phyloP scores from a whole-genome alignment of 2,888 invertebrate species.

The Thymelicus sylvestris region DNA sequence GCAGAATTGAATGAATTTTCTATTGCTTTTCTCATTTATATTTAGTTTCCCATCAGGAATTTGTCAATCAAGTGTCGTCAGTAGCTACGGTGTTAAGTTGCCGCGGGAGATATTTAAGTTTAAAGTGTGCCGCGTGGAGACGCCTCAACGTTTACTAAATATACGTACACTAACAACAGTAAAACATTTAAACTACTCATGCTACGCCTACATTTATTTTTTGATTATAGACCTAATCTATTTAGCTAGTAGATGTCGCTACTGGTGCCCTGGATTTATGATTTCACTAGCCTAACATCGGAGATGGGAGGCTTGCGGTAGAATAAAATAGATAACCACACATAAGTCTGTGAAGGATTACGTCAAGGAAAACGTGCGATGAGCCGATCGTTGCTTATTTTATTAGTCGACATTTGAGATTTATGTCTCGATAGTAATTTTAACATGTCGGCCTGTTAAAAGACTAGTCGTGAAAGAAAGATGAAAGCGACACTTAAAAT shows the following conservation, averaged over 20 bases:
- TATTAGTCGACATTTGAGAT: not conserved
- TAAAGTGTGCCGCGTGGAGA: conserved; percentile 28
- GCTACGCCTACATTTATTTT: not conserved
- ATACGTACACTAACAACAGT: conserved; percentile 13
- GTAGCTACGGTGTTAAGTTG: conserved; percentile 5
- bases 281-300: too few species aligned
- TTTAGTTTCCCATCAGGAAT: too few species aligned
- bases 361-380: too few species aligned
- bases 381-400: too few species aligned
- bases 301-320: too few species aligned
- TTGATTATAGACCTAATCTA: too few species aligned
- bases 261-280: too few species aligned
- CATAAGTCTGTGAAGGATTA: too few species aligned
- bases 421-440: not conserved
- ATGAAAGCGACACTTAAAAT: not conserved
- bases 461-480: not conserved
- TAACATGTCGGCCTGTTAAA: not conserved
- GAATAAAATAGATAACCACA: too few species aligned
- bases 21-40: too few species aligned
- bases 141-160: conserved; percentile 20
- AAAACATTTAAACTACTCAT: not conserved
- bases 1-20: too few species aligned
- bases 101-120: conserved; percentile 37
- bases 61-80: not conserved
- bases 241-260: too few species aligned